Evolutionary conservation across 2,888 invertebrate species (phyloP).

Genomic region (Chalcis sispes): DNA sequence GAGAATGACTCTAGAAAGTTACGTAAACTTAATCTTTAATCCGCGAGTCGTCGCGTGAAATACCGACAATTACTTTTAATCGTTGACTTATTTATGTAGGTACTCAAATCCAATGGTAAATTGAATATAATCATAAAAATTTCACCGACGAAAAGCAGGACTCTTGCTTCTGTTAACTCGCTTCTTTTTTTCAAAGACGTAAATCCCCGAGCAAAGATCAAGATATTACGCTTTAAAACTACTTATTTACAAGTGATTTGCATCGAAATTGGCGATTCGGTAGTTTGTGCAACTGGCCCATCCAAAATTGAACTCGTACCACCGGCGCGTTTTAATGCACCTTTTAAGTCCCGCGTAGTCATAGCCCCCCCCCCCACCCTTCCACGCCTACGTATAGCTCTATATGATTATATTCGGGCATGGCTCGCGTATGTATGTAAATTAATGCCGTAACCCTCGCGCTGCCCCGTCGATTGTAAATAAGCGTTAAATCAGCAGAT

Average conservation of each 20-base stretch:
- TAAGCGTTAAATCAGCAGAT: constrained; percentile 54
- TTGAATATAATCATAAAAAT: constrained; percentile 48
- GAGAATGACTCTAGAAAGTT: background rate
- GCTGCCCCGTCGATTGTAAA: constrained; percentile 36
- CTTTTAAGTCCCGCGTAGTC: constrained; percentile 17
- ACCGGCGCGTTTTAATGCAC: constrained; percentile 17
- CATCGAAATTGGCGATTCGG: constrained; percentile 47
- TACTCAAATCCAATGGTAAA: constrained; percentile 22
- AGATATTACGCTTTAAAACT: constrained; percentile 49
- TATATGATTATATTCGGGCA: background rate
- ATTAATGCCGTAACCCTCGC: background rate
- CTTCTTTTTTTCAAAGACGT: constrained; percentile 8
- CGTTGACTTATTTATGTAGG: constrained; percentile 25
- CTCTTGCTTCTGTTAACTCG: background rate
- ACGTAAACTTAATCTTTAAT: constrained; percentile 21
- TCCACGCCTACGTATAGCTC: constrained; percentile 19
- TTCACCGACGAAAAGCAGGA: constrained; percentile 30
- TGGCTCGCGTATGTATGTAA: background rate
- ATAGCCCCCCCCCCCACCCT: background rate
- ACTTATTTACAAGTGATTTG: constrained; percentile 51
- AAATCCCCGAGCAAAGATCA: constrained; percentile 45
- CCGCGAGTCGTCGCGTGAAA: background rate
- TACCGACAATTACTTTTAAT: constrained; percentile 21
- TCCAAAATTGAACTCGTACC: background rate
- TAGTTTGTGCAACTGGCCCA: constrained; percentile 21